Evolutionary conservation across 2,888 invertebrate species (phyloP).

Genomic region (Xanthia icteritia): DNA sequence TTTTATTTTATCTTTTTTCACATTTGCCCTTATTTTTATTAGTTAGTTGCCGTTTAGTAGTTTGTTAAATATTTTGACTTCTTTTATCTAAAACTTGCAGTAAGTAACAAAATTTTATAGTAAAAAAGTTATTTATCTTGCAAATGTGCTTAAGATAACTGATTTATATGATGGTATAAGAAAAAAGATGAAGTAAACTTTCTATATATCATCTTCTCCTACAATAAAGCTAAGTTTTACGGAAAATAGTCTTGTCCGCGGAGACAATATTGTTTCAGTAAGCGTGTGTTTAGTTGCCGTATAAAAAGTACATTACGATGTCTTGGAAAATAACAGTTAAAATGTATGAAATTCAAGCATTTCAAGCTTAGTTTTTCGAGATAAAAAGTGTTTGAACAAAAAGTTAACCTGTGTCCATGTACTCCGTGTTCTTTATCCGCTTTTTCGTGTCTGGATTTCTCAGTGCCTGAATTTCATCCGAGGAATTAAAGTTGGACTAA

Average conservation of each 20-base stretch:
- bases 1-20: too few species aligned
- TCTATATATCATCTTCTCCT: not conserved
- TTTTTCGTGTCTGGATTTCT: constrained; percentile 56
- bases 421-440: constrained; percentile 48
- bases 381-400: constrained; percentile 55
- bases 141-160: not conserved
- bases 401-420: constrained; percentile 48
- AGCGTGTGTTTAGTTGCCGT: constrained; percentile 4
- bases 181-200: not conserved
- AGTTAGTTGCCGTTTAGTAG: too few species aligned
- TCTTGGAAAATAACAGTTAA: constrained; percentile 24
- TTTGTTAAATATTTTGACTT: not conserved
- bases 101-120: not conserved
- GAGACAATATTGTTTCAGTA: constrained; percentile 25
- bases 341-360: constrained; percentile 51
- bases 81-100: not conserved
- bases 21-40: too few species aligned
- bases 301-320: constrained; percentile 24
- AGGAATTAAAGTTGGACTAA: constrained; percentile 38
- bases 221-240: not conserved
- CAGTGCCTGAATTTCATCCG: constrained; percentile 38
- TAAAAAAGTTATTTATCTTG: not conserved
- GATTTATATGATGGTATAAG: not conserved
- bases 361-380: constrained; percentile 39
- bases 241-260: not conserved